phyloP scores from a whole-genome alignment of 2,113 vertebrate species.

The Oryzias curvinotus region DNA sequence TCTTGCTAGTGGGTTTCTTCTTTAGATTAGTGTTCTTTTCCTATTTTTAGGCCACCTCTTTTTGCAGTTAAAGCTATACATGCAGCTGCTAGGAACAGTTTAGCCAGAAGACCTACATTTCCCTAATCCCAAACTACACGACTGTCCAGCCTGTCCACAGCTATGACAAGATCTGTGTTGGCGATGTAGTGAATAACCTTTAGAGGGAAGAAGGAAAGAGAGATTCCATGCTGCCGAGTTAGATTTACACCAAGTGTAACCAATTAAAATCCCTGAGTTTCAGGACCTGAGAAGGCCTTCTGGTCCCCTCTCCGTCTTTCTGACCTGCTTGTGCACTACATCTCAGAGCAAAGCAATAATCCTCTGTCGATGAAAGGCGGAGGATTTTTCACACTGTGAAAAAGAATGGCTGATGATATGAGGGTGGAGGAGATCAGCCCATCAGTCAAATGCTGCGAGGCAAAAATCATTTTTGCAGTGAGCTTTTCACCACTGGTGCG shows the following conservation, averaged over 20 bases:
- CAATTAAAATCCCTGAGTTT: constrained; percentile 56
- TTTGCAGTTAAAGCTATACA: not conserved
- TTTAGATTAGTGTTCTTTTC: no score
- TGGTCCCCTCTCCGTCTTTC: constrained; percentile 28
- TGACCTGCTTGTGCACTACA: constrained; percentile 19
- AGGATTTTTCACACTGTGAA: constrained; percentile 24
- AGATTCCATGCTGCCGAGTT: constrained; percentile 40
- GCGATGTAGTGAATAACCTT: constrained; percentile 46
- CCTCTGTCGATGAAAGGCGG: constrained; percentile 11
- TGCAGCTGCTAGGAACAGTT: constrained; percentile 17
- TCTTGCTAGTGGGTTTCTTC: no score
- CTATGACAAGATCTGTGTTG: constrained; percentile 45
- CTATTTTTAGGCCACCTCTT: no score
- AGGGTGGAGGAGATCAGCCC: constrained; percentile 12
- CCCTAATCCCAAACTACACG: constrained; percentile 33
- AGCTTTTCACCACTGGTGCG: not conserved
- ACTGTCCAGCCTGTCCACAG: constrained; percentile 26
- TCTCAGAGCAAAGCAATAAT: constrained; percentile 10
- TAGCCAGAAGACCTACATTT: constrained; percentile 11
- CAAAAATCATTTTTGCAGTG: constrained; percentile 4
- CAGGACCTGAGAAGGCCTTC: constrained; percentile 26
- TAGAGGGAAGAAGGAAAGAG: constrained; percentile 29
- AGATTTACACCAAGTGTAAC: constrained; percentile 58
- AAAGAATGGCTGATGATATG: constrained; percentile 2
- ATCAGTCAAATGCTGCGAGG: constrained; percentile 4